Base-by-base conservation (phyloP, 2,888 invertebrate species). In the Plagodis pulveraria region DNA sequence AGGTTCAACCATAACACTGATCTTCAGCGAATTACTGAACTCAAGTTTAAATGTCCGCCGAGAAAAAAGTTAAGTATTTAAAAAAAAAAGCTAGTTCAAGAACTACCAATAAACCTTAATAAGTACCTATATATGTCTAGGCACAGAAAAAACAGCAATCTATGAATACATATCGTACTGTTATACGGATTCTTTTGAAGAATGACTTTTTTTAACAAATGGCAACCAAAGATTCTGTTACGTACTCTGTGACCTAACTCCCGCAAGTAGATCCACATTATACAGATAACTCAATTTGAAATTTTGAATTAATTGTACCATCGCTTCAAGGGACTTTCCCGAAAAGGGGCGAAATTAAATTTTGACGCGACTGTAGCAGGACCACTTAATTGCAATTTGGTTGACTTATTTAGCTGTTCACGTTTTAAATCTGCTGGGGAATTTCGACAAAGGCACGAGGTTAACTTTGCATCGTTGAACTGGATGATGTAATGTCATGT, bases 331-430 rank as follows among this genome's bases (percentile, higher is more conserved):
- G 59, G 58, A 59, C 58, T 47, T 51, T 45, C 49, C 33, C 40
- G 33, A 62, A 65, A 60, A 36, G 46, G 60, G 66, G 62, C 67
- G 63, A 80, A 82, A 84, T 84, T 82, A 77, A 80, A 84, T 82
- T 83, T 77, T 73, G 74, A 77, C 78, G 76, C 76, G 73, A 68
- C 69, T 69, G 71, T 69, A 67, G 69, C 69, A 72, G 71, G 65
- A 75, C 75, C 77, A 80, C 81, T 81, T 83, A 77, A 82, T 83
- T 82, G 80, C 81, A 82, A 82, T 84, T 80, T 76, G 74, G 73
- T 70, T 74, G 78, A 80, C 77, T 83, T 79, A 80, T 80, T 36
- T 77, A 80, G 67, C 72, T 66, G 67, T 64, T 60, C 58, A 49
- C 43, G 46, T 56, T 62, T 62, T 54, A 48, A 52, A 55, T 51